Base-by-base conservation (phyloP, 2,113 vertebrate species). In the Onychorhynchus coronatus region DNA sequence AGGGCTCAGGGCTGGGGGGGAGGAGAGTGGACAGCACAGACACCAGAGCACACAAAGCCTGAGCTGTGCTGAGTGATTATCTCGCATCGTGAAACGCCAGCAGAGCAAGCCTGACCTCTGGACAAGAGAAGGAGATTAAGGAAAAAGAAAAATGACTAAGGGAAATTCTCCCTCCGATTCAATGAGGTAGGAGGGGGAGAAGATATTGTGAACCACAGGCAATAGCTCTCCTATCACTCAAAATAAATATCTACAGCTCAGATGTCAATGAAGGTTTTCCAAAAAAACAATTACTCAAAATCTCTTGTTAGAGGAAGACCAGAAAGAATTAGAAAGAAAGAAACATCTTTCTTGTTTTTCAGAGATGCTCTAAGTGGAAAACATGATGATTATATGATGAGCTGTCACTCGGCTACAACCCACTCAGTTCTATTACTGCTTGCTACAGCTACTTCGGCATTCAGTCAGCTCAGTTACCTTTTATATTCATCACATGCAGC, bases 361-460 rank as follows among this genome's bases (percentile, higher is more conserved):
- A 91, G 88, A 94, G 86, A 83, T 63, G 73, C 55, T 93, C 5
- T 82, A 91, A 94, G 80, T 93, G 83, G 72, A 96, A 97, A 96
- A 96, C 85, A 93, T 24, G 90, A 95, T 96, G 93, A 96, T 93
- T 91, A 65, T 17, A 87, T 5, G 92, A 96, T 97, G 97, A 96
- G 96, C 77, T 96, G 96, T 97, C 88, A 5, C 89, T 93, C 16
- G 31, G 92, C 42, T 93, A 33, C 96, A 94, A 50, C 97, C 97
- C 93, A 96, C 97, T 96, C 95, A 71, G 66, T 96, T 95, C 93
- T 96, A 96, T 97, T 97, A 95, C 93, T 96, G 94, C 89, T 93
- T 96, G 70, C 85, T 92, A 92, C 91, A 95, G 92, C 91, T 96
- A 77, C 94, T 96, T 88, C 85, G 91, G 62, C 87, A 85, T 88